Evolutionary conservation across 2,888 invertebrate genomes (phyloP), one percentile per base, ranked within the genome.

Genomic region (Dugesia japonica): DNA sequence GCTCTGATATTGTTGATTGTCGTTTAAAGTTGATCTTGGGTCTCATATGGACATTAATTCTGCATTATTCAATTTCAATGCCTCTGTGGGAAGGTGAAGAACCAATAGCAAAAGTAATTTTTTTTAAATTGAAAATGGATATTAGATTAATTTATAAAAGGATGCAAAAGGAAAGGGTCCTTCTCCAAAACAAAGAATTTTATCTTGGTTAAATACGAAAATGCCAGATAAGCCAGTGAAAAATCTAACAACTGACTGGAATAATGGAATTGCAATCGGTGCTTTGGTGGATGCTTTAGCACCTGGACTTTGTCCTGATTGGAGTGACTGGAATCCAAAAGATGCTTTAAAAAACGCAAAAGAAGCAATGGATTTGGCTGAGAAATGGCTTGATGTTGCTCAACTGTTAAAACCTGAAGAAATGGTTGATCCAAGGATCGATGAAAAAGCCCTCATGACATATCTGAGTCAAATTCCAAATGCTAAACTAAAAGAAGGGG

Each of bases 391-490:
- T 71, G 90, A 90, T 84, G 89, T 93, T 79, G 90, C 91, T 73
- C 76, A 78, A 42, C 87, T 93, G 79, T 91, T 93, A 81, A 90
- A 89, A 84, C 92, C 92, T 7, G 91, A 91, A 82, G 92, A 93
- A 86, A 89, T 93, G 87, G 89, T 91, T 78, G 91, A 91, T 86
- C 92, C 92, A 33, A 91, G 92, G 82, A 89, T 92, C 79, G 92
- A 93, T 84, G 92, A 93, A 85, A 89, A 90, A 86, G 91, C 91
- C 28, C 91, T 93, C 90, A 93, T 93, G 92, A 92, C 92, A 1
- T 93, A 92, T 84, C 86, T 93, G 80, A 90, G 92, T 71, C 92
- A 93, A 84, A 93, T 91, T 86, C 92, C 92, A 77, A 90, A 89
- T 83, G 90, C 92, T 42, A 91, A 91, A 86, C 85, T 91, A 80